phyloP scores from a whole-genome alignment of 2,113 vertebrate genomes.

The Lota lota region DNA sequence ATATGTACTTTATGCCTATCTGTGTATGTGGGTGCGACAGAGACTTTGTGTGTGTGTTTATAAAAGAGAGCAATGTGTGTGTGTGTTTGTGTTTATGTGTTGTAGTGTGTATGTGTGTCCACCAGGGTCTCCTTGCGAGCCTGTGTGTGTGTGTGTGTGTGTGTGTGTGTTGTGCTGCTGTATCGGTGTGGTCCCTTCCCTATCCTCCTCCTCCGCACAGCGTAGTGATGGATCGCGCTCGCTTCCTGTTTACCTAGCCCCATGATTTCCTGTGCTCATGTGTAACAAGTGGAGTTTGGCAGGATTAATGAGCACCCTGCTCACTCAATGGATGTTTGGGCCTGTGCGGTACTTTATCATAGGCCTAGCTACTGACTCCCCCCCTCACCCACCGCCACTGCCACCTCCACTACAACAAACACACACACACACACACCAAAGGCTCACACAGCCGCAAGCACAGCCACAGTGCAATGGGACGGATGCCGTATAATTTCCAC shows the following conservation, averaged over 20 bases:
- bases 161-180: slow-evolving; percentile 33
- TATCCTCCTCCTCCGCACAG: slow-evolving; percentile 2
- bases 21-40: slow-evolving; percentile 17
- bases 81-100: slow-evolving; percentile 4
- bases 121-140: too few relatives aligned
- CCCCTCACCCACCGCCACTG: slow-evolving; percentile 65
- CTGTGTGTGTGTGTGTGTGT: slow-evolving; percentile 6
- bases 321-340: slow-evolving; percentile 93
- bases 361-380: slow-evolving; percentile 72
- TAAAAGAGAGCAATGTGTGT: background rate
- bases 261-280: slow-evolving; percentile 95
- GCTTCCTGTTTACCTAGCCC: slow-evolving; percentile 94
- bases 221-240: slow-evolving; percentile 85
- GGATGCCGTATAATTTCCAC: too few relatives aligned
- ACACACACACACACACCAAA: slow-evolving; percentile 51
- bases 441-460: slow-evolving; percentile 19
- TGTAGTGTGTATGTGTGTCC: slow-evolving; percentile 30
- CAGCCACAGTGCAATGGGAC: slow-evolving; percentile 28
- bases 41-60: too few relatives aligned
- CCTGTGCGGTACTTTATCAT: slow-evolving; percentile 91
- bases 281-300: slow-evolving; percentile 97
- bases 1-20: too few relatives aligned
- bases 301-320: slow-evolving; percentile 98
- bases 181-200: background rate
- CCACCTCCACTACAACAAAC: slow-evolving; percentile 71